phyloP scores from a whole-genome alignment of 2,113 vertebrate genomes.

The Melozone crissalis region DNA sequence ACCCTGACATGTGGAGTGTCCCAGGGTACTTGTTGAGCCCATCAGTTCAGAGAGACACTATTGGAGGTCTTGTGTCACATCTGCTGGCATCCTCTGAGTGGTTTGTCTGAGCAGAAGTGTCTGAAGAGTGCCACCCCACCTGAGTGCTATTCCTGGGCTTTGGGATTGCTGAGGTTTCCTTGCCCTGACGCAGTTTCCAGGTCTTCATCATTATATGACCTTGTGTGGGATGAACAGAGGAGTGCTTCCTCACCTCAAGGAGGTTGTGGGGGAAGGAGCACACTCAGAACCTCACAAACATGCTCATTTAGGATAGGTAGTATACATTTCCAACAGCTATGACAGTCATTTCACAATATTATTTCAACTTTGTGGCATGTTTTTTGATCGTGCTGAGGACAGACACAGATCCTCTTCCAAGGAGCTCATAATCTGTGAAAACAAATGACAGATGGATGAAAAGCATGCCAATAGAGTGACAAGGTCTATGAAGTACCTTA shows the following conservation, averaged over 20 bases:
- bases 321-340: background rate
- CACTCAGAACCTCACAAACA: background rate
- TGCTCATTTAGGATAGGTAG: background rate
- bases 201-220: background rate
- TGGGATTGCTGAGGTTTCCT: background rate
- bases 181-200: background rate
- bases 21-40: background rate
- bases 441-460: background rate
- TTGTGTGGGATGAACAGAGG: background rate
- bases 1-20: rapidly evolving
- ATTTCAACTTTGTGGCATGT: background rate
- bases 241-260: background rate
- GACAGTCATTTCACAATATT: background rate
- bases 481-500: background rate
- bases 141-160: background rate
- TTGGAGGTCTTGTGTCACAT: background rate
- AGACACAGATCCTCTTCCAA: background rate
- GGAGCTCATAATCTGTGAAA: background rate
- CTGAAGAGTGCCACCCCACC: background rate
- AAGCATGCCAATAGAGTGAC: background rate
- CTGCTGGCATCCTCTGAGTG: background rate
- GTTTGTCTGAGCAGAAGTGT: background rate
- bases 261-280: background rate
- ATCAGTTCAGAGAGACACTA: background rate
- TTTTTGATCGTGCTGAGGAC: background rate